phyloP scores from a whole-genome alignment of 1,140 invertebrate species.

The Phocides pigmalion region DNA sequence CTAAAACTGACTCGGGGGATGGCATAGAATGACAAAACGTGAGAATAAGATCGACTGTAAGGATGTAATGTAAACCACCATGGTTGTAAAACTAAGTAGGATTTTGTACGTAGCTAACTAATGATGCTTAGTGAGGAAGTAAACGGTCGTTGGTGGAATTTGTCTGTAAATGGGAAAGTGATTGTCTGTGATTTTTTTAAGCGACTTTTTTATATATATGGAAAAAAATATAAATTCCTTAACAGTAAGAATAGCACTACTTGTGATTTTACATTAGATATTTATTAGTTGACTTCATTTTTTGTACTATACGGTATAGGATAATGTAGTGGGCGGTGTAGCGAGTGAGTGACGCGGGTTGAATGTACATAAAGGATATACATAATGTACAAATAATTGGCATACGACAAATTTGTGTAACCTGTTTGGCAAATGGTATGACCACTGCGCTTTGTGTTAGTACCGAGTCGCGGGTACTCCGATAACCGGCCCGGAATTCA shows the following conservation, averaged over 20 bases:
- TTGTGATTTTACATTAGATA: conserved; percentile 84
- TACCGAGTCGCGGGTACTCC: conserved; percentile 51
- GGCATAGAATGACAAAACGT: conserved; percentile 33
- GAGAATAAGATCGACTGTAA: conserved; percentile 46
- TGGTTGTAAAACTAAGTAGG: conserved; percentile 84
- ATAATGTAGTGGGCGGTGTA: conserved; percentile 61
- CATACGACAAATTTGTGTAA: conserved; percentile 46
- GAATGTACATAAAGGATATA: conserved; percentile 71
- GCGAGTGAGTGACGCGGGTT: conserved; percentile 64
- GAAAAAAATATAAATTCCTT: conserved; percentile 79
- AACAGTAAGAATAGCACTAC: conserved; percentile 84
- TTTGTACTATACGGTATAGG: conserved; percentile 73
- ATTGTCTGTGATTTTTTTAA: conserved; percentile 85
- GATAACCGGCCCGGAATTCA: conserved; percentile 48
- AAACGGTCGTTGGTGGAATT: conserved; percentile 78
- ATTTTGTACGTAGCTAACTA: conserved; percentile 83
- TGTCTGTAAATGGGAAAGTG: conserved; percentile 83
- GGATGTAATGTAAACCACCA: conserved; percentile 78
- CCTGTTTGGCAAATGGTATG: conserved; percentile 69
- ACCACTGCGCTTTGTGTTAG: conserved; percentile 68
- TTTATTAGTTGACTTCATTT: conserved; percentile 79
- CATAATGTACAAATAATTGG: conserved; percentile 67
- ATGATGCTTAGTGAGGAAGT: conserved; percentile 76
- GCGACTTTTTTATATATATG: conserved; percentile 84
- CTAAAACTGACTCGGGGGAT: conserved; percentile 50